Conservation (phyloP, 2,113 vertebrate species). For the Sinocyclocheilus rhinocerous region DNA sequence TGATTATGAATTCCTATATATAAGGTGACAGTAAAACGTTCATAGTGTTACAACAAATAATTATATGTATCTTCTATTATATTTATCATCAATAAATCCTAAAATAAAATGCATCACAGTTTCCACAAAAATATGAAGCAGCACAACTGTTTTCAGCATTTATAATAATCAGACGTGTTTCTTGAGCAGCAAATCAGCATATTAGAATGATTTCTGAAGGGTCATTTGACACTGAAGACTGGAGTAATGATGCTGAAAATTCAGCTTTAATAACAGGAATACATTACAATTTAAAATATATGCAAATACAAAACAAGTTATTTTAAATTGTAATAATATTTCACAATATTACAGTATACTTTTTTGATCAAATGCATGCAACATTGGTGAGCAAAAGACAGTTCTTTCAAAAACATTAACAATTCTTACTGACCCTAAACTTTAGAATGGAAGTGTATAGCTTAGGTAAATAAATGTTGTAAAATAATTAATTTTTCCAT, state of each 20-base stretch:
- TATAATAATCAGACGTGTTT: too few relatives aligned
- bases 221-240: not conserved
- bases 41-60: too few relatives aligned
- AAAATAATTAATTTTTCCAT: not conserved
- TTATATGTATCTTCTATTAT: too few relatives aligned
- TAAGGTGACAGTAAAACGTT: too few relatives aligned
- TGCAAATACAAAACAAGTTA: too few relatives aligned
- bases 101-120: not conserved
- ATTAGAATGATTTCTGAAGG: not conserved
- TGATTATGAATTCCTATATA: too few relatives aligned
- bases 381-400: too few relatives aligned
- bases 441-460: not conserved
- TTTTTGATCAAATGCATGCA: too few relatives aligned
- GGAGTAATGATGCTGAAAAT: not conserved
- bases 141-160: not conserved
- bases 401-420: too few relatives aligned
- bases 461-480: not conserved
- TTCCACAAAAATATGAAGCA: not conserved
- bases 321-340: too few relatives aligned
- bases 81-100: not conserved
- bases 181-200: not conserved
- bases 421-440: not conserved
- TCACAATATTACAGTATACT: too few relatives aligned
- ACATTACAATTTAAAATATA: too few relatives aligned
- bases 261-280: not conserved